Conservation (phyloP, 2,113 vertebrate genomes). For the Chaenogobius annularis region DNA sequence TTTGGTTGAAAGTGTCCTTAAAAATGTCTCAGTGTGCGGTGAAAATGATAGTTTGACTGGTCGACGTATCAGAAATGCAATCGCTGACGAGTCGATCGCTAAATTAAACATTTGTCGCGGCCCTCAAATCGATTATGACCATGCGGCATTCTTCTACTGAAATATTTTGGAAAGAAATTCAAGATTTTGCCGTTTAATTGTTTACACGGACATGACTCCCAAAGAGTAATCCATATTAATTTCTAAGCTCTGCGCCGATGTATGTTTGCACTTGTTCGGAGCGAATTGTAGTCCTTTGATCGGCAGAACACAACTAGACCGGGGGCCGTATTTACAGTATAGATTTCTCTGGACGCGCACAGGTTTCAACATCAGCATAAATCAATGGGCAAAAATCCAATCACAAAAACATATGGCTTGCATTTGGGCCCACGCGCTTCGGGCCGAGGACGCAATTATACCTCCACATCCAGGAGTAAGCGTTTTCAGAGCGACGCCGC, state of each 20-base stretch:
- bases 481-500: constrained; percentile 10
- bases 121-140: no score
- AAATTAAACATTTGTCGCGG: no score
- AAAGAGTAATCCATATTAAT: no score
- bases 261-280: not conserved
- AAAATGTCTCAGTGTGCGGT: no score
- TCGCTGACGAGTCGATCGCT: no score
- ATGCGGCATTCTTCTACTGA: no score
- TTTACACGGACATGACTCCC: no score
- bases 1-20: no score
- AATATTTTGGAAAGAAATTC: no score
- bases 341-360: not conserved
- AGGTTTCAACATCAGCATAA: constrained; percentile 37
- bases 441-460: constrained; percentile 3
- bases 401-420: constrained; percentile 39
- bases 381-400: constrained; percentile 44
- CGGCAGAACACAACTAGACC: not conserved
- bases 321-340: not conserved
- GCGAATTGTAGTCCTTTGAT: not conserved
- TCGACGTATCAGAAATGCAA: no score
- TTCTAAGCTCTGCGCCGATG: not conserved
- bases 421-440: constrained; percentile 19
- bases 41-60: no score
- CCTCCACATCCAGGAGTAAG: constrained; percentile 28
- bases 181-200: no score